Base-by-base conservation (phyloP, 2,797 vertebrate species). In the Cephalopachus bancanus region DNA sequence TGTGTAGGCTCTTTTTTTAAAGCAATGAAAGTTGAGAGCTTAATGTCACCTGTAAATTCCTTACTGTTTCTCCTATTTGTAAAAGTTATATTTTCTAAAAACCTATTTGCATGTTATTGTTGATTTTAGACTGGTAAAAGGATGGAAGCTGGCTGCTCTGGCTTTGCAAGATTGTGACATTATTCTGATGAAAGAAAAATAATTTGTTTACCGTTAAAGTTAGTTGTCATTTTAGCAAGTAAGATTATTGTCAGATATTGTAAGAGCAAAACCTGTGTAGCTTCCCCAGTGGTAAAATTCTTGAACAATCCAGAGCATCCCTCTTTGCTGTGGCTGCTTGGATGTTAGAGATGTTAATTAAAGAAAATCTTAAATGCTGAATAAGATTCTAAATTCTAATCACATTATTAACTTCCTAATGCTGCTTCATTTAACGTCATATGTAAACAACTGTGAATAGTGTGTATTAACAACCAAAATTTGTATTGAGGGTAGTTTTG, bases 21-120 rank as follows among this genome's bases (percentile, higher is more conserved):
- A 95, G 78, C 8, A 57, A 76, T 72, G 78, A 94, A 93, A 90
- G 20, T 67, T 33, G 7, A 93, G n/a, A 95, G 87, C 91, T 83
- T 93, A 93, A 90, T 96, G 94, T 94, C 60, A 93, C 81, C 84
- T 93, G 53, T 86, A 86, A 96, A 88, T 86, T 91, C 83, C 81
- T 74, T 86, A 55, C n/a, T 22, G 4, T 90, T 94, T 94, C 81
- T 97, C 33, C 37, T 92, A 59, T 93, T 86, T 78, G n/a, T 94
- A 87, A 83, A 89, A 84, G 22, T 24, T 17, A 57, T 71, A 86
- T 94, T 96, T 95, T 75, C 80, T 74, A 81, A 74, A 90, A 19
- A 49, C 11, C 17, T 72, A 79, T 92, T 95, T 90, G 78, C 67
- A 80, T 83, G 89, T 91, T 69, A 74, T 30, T 83, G 26, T 84